Base-by-base conservation (phyloP, 1,140 invertebrate genomes). In the Neoseiulus cucumeris region DNA sequence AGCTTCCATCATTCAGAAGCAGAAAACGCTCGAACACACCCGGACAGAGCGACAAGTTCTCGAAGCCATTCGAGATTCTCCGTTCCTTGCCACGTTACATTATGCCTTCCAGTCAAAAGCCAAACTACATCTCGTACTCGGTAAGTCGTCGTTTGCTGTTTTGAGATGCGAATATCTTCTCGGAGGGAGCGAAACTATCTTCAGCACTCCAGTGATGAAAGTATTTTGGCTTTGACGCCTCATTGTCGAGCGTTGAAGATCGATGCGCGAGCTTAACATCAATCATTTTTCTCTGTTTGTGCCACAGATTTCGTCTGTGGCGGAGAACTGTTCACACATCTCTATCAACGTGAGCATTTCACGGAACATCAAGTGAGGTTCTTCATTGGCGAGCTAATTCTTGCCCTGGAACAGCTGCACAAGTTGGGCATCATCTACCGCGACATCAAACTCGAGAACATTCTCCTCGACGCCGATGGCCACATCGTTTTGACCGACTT, bases 361-460 rank as follows among this genome's bases (percentile, higher is more conserved):
- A 82, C 82, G 44, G 87, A 92, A 73, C 77, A 83, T 65, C 84
- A 89, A 75, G 88, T 91, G 17, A 78, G 85, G 68, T 84, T 92
- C 72, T 91, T 93, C 73, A 86, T 93, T 64, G 90, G 87, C 44
- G 91, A 95, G 79, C 85, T 95, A 70, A 87, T 91, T 72, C 77
- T 93, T 64, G 91, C 91, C 1, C 74, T 94, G 39, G 89, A 93
- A 76, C 87, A 89, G 75, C 78, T 94, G 64, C 91, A 94, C 77
- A 87, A 87, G 87, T 79, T 91, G 74, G 87, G 87, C 64, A 91
- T 96, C 44, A 95, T 97, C 69, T 97, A 97, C 77, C 83, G 92
- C 14, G 92, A 97, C 75, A 91, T 98, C 66, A 93, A 94, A 73
- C 76, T 93, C 51, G 91, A 94, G 76, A 94, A 94, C 74, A 91